A percentile compares a stretch with the other conserved stretches of the same genome.
Conservation (phyloP, 2,888 invertebrate species). For the Drosophila acutilabella region DNA sequence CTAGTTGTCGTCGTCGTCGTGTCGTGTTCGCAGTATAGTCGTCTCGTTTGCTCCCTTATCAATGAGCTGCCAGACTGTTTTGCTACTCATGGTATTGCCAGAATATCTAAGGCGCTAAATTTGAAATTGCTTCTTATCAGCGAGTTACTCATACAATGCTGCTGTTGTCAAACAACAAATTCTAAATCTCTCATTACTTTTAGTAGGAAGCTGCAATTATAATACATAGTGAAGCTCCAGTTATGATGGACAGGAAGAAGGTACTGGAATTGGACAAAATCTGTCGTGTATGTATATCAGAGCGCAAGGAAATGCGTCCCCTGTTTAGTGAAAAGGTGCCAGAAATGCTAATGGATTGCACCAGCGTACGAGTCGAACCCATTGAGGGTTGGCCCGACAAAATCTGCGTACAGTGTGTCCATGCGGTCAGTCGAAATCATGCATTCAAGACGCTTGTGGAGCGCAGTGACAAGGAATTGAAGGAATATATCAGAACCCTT, state of each 20-base stretch:
- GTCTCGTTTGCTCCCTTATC: constrained; percentile 44
- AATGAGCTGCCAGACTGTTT: constrained; percentile 46
- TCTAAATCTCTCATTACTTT: not conserved
- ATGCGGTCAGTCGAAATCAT: constrained; percentile 88
- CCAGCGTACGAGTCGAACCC: constrained; percentile 87
- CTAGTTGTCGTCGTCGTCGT: constrained; percentile 65
- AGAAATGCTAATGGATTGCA: constrained; percentile 88
- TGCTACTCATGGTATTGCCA: constrained; percentile 42
- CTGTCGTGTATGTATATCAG: constrained; percentile 88
- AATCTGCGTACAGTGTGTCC: constrained; percentile 88
- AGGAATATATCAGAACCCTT: constrained; percentile 85
- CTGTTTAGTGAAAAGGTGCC: constrained; percentile 88
- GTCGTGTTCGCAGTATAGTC: constrained; percentile 40
- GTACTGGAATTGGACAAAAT: constrained; percentile 87
- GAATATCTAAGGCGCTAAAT: constrained; percentile 31
- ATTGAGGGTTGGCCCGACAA: constrained; percentile 88
- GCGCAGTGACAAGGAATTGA: constrained; percentile 87
- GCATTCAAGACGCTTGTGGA: constrained; percentile 88
- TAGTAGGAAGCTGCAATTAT: constrained; percentile 19
- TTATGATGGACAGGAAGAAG: constrained; percentile 83
- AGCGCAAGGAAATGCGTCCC: constrained; percentile 89
- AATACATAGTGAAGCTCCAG: constrained; percentile 8
- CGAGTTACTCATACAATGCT: constrained; percentile 38
- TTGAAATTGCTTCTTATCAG: constrained; percentile 35
- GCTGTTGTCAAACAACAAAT: constrained; percentile 33